phyloP scores from a whole-genome alignment of 2,797 vertebrate genomes.

The Gila robusta region DNA sequence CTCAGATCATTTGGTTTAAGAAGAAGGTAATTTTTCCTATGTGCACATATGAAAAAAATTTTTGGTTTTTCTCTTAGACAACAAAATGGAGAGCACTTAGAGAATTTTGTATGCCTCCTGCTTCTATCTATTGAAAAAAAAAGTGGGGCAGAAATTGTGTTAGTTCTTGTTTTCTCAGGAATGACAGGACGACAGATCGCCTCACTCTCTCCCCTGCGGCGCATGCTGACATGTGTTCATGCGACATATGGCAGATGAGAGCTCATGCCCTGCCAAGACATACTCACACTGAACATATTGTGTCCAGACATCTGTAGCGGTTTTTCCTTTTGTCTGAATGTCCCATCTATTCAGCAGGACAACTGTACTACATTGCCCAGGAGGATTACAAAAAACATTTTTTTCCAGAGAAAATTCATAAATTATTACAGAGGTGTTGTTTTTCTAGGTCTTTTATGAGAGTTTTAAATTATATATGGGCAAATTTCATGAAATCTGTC shows the following conservation, averaged over 20 bases:
- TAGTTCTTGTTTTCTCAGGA: constrained; percentile 63
- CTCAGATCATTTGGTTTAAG: not conserved
- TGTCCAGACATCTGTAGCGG: constrained; percentile 79
- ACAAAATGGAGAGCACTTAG: not conserved
- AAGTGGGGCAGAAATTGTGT: constrained; percentile 58
- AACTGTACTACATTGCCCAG: constrained; percentile 64
- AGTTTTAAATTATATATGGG: constrained; percentile 40
- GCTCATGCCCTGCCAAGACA: constrained; percentile 82
- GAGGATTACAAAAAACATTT: constrained; percentile 52
- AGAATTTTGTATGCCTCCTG: not conserved
- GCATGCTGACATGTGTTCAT: constrained; percentile 82
- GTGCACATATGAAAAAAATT: not conserved
- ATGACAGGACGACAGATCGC: constrained; percentile 58
- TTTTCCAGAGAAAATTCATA: constrained; percentile 39
- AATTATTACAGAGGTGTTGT: constrained; percentile 48
- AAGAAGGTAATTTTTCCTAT: not conserved
- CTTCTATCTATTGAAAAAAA: not conserved
- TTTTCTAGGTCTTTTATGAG: constrained; percentile 23
- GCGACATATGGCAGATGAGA: constrained; percentile 92
- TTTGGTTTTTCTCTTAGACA: not conserved
- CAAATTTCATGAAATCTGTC: not conserved
- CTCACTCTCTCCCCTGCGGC: constrained; percentile 62
- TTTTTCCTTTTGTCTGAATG: constrained; percentile 69
- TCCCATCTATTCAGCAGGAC: constrained; percentile 58
- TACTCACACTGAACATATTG: constrained; percentile 77